Percentiles rank a stretch among this genome's conserved stretches.
phyloP scores from a whole-genome alignment of 2,888 invertebrate species.

The Oxystoma pomonae region DNA sequence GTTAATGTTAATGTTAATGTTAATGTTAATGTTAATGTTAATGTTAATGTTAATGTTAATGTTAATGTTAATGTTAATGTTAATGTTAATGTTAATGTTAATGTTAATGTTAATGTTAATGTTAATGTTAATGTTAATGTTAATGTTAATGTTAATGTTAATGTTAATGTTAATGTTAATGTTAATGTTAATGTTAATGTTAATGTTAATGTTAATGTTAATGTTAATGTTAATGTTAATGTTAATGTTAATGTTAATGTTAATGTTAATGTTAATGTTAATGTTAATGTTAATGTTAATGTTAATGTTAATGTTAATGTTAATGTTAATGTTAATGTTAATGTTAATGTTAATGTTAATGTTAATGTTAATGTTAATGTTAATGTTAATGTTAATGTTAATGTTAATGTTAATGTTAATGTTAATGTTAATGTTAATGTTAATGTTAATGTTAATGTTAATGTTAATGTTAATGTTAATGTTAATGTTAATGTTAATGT shows the following conservation, averaged over 20 bases:
- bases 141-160: background rate
- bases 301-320: background rate
- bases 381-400: background rate
- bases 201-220: background rate
- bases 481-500: background rate
- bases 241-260: background rate
- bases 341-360: background rate
- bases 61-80: background rate
- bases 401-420: background rate
- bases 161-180: background rate
- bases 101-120: background rate
- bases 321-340: background rate
- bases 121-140: background rate
- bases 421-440: background rate
- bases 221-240: background rate
- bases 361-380: background rate
- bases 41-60: background rate
- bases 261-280: background rate
- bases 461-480: background rate
- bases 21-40: background rate
- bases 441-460: background rate
- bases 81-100: background rate
- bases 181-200: background rate
- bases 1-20: background rate
- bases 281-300: background rate